Conservation (phyloP, 2,797 vertebrate genomes). For the Tarsius wallacei region DNA sequence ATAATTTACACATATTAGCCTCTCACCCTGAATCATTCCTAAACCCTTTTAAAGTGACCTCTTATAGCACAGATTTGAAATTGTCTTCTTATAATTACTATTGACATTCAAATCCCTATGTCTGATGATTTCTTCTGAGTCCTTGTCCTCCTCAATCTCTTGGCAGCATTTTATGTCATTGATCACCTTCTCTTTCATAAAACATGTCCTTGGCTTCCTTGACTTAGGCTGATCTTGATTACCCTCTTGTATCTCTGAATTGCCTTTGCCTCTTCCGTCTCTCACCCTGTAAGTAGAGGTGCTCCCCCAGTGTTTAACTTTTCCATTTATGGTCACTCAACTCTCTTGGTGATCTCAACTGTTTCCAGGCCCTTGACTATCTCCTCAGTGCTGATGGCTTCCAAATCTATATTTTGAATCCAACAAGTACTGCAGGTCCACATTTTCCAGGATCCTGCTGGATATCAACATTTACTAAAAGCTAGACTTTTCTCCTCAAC, state of each 20-base stretch:
- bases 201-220: slow-evolving; percentile 24
- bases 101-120: slow-evolving; percentile 7
- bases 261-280: slow-evolving; percentile 14
- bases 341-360: not conserved
- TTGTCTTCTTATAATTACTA: slow-evolving; percentile 13
- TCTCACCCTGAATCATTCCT: slow-evolving; percentile 33
- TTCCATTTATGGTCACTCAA: not conserved
- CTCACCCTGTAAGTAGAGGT: not conserved
- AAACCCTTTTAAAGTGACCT: slow-evolving; percentile 37
- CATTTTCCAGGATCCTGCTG: not conserved
- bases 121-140: not conserved
- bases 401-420: not conserved
- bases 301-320: not conserved
- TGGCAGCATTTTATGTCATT: not conserved
- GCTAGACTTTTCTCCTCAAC: not conserved
- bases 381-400: not conserved
- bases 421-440: not conserved
- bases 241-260: not conserved
- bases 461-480: slow-evolving; percentile 14
- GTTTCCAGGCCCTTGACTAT: not conserved
- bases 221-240: not conserved
- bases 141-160: slow-evolving; percentile 22
- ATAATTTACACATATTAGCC: not conserved
- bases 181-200: slow-evolving; percentile 30
- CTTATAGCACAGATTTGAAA: slow-evolving; percentile 32